phyloP scores from a whole-genome alignment of 2,113 vertebrate genomes.

The Sarotherodon lohbergeri region DNA sequence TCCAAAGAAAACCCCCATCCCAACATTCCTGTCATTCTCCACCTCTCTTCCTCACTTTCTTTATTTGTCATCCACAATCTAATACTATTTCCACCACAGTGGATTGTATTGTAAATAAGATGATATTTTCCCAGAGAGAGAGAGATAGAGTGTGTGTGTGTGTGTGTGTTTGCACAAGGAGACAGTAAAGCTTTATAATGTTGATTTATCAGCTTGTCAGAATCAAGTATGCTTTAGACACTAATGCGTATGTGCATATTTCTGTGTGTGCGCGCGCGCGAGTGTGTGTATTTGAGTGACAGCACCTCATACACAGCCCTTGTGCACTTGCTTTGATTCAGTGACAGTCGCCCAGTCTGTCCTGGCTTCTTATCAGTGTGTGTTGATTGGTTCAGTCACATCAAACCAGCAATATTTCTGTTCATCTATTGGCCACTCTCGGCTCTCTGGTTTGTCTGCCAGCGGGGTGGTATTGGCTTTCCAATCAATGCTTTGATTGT shows the following conservation, averaged over 20 bases:
- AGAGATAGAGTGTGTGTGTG: neutral
- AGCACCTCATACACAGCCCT: constrained; percentile 38
- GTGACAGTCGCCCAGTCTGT: constrained; percentile 32
- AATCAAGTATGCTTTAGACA: constrained; percentile 59
- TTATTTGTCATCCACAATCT: constrained; percentile 67
- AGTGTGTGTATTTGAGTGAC: constrained; percentile 48
- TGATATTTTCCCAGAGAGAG: constrained; percentile 48
- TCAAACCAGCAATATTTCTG: constrained; percentile 63
- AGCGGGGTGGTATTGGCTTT: constrained; percentile 62
- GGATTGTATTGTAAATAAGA: constrained; percentile 71
- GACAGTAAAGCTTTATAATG: constrained; percentile 64
- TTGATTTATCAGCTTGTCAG: constrained; percentile 76
- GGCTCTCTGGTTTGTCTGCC: neutral
- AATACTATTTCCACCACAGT: constrained; percentile 62
- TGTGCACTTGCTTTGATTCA: constrained; percentile 46
- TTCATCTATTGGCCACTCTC: constrained; percentile 47
- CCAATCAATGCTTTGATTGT: constrained; percentile 70
- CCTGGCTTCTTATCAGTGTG: constrained; percentile 5
- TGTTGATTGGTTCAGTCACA: constrained; percentile 57
- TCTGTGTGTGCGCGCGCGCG: neutral
- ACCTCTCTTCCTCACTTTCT: constrained; percentile 52
- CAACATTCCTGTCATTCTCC: constrained; percentile 53
- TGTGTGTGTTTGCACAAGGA: neutral
- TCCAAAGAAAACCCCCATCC: constrained; percentile 52
- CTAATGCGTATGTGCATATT: constrained; percentile 32